These are phyloP conservation scores for Acrobasis suavella DNA, from an alignment of 2,888 invertebrate species.

Conservation along the genomic window DNA sequence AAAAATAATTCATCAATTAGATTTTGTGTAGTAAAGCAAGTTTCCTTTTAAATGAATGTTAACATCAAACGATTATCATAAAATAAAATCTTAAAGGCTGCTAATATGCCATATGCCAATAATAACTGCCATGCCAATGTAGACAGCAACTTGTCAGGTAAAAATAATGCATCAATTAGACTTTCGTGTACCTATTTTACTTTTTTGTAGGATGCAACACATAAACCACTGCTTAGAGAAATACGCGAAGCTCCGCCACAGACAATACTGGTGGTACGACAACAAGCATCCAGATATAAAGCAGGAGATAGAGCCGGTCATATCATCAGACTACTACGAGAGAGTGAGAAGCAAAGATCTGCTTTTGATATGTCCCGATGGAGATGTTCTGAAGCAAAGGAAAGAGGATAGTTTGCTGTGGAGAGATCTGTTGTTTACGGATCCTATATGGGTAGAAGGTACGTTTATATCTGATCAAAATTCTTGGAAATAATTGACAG, in stretches of 20 bases:
- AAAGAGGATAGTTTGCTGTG: conserved; percentile 66
- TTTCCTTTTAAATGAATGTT: too few species aligned
- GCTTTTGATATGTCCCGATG: conserved; percentile 67
- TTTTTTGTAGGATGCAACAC: conserved; percentile 60
- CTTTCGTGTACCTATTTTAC: conserved; percentile 13
- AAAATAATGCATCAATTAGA: too few species aligned
- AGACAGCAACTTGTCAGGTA: too few species aligned
- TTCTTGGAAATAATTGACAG: too few species aligned
- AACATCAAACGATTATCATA: too few species aligned
- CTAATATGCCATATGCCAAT: too few species aligned
- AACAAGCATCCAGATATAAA: conserved; percentile 36
- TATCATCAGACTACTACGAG: conserved; percentile 44
- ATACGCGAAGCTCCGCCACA: conserved; percentile 64
- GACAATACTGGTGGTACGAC: conserved; percentile 64
- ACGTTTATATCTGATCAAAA: too few species aligned
- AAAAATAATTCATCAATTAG: too few species aligned
- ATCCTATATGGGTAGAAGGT: conserved; percentile 68
- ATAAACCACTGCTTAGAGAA: conserved; percentile 58
- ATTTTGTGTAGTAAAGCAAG: too few species aligned
- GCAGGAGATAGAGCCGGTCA: conserved; percentile 44
- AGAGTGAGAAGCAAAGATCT: conserved; percentile 59
- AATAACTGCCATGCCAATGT: too few species aligned
- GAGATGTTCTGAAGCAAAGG: conserved; percentile 57
- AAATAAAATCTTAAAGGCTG: too few species aligned
- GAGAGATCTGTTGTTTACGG: conserved; percentile 69